phyloP scores from a whole-genome alignment of 2,113 vertebrate genomes.

The Lepisosteus osseus region DNA sequence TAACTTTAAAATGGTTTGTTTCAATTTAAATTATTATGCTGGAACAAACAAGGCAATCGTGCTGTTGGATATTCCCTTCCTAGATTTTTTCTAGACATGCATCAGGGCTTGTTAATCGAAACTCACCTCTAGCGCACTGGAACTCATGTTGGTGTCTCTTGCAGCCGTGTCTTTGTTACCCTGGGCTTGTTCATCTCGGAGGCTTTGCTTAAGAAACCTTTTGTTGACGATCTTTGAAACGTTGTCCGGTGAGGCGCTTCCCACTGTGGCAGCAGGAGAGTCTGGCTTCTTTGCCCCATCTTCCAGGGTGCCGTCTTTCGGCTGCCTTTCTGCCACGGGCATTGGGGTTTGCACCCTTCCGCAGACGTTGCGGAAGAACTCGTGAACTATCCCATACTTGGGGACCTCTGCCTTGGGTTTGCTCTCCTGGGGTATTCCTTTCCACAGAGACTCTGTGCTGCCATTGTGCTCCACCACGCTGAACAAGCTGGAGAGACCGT shows the following conservation, averaged over 20 bases:
- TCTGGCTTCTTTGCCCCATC: constrained; percentile 70
- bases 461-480: constrained; percentile 89
- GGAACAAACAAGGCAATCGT: too few species aligned
- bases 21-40: too few species aligned
- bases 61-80: too few species aligned
- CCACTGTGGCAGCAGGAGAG: constrained; percentile 40
- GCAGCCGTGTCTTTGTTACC: constrained; percentile 54
- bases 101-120: neutral
- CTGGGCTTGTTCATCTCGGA: constrained; percentile 69
- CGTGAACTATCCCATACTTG: constrained; percentile 83
- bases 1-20: too few species aligned
- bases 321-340: constrained; percentile 39
- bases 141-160: constrained; percentile 54
- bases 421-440: constrained; percentile 58
- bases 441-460: constrained; percentile 90
- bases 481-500: constrained; percentile 93
- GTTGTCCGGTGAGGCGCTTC: constrained; percentile 64
- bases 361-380: constrained; percentile 87
- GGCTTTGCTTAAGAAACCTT: constrained; percentile 77
- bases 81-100: neutral
- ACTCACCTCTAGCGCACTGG: constrained; percentile 73
- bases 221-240: constrained; percentile 82
- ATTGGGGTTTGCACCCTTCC: constrained; percentile 69
- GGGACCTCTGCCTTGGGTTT: constrained; percentile 68
- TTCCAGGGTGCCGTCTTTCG: constrained; percentile 58